Conservation (phyloP, 2,113 vertebrate species). For the Camelus bactrianus region DNA sequence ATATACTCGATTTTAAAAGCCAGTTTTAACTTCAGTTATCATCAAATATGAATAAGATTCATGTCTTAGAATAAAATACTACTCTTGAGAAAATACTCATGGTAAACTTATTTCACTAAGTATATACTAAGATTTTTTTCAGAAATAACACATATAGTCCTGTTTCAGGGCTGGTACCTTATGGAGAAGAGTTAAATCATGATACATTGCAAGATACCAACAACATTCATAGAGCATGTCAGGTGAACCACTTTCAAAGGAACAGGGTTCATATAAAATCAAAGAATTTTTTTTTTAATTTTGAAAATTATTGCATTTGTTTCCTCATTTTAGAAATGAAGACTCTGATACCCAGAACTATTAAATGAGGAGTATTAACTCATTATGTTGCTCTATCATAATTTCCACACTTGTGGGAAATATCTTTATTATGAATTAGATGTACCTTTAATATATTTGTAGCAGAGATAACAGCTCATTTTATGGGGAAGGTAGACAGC, state of each 20-base stretch:
- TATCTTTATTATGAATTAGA: conserved; percentile 17
- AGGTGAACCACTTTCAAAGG: neutral
- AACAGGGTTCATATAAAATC: neutral
- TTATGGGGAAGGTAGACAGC: neutral
- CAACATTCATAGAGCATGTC: neutral
- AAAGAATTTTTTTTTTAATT: neutral
- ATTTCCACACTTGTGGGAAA: neutral
- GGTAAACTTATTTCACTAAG: neutral
- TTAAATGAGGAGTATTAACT: neutral
- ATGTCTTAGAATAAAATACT: neutral
- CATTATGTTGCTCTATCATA: neutral
- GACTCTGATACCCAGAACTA: neutral
- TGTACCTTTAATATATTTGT: neutral
- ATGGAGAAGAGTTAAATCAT: neutral
- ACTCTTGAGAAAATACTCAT: neutral
- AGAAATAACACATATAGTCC: neutral
- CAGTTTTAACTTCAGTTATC: neutral
- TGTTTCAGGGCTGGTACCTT: neutral
- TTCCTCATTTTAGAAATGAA: neutral
- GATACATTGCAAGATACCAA: neutral
- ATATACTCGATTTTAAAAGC: neutral
- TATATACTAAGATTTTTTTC: neutral
- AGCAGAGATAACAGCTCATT: neutral
- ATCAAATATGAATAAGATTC: neutral
- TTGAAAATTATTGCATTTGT: neutral